A percentile compares a stretch with the other conserved stretches of the same genome.
These are phyloP conservation scores for Lepidochitona cinerea DNA, from an alignment of 2,888 invertebrate genomes.

Conservation along the genomic window DNA sequence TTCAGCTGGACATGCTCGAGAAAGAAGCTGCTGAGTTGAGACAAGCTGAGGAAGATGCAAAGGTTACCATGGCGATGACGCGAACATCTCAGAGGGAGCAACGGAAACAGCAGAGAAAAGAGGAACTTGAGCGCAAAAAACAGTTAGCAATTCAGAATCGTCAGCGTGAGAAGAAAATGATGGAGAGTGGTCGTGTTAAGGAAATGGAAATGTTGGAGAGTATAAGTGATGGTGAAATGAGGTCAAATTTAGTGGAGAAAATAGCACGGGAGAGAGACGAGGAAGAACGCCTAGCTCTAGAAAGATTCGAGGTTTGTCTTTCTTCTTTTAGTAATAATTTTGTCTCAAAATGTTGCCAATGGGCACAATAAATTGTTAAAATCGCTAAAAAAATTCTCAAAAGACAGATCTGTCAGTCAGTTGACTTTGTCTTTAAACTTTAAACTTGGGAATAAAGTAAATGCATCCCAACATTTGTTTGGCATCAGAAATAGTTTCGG, in stretches of 20 bases:
- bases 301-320: slow-evolving; percentile 34
- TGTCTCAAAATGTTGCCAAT: too few species aligned
- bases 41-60: slow-evolving; percentile 56
- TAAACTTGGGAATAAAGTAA: too few species aligned
- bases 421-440: too few species aligned
- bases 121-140: slow-evolving; percentile 40
- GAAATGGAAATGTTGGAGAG: slow-evolving; percentile 57
- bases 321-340: slow-evolving; percentile 47
- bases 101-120: slow-evolving; percentile 48
- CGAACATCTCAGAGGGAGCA: slow-evolving; percentile 52
- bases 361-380: too few species aligned
- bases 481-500: too few species aligned
- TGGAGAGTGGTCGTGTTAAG: slow-evolving; percentile 50
- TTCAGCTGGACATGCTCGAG: slow-evolving; percentile 23
- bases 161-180: slow-evolving; percentile 50
- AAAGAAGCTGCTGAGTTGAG: slow-evolving; percentile 53
- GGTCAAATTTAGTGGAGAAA: slow-evolving; percentile 46
- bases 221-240: slow-evolving; percentile 57
- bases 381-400: too few species aligned
- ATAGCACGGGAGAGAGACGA: slow-evolving; percentile 49
- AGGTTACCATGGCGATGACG: slow-evolving; percentile 44
- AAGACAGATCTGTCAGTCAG: too few species aligned
- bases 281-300: slow-evolving; percentile 50
- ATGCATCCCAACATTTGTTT: too few species aligned
- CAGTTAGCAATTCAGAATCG: slow-evolving; percentile 45